Conservation (phyloP, 2,113 vertebrate genomes). For the Scolopax mira region DNA sequence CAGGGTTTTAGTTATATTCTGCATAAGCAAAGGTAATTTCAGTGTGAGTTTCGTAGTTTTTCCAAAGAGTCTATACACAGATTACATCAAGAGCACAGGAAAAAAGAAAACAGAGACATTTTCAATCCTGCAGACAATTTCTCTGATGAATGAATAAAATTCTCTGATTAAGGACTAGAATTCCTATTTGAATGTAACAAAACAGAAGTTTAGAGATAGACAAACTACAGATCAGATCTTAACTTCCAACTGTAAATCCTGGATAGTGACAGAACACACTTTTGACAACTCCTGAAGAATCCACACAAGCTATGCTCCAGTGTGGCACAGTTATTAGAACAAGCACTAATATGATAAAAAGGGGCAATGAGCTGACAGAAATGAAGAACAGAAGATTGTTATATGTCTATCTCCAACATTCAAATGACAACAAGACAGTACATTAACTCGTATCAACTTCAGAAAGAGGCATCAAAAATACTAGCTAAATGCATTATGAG, state of each 20-base stretch:
- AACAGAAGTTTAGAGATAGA: neutral
- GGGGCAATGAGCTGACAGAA: neutral
- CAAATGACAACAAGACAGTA: neutral
- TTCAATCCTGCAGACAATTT: neutral
- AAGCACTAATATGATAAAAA: neutral
- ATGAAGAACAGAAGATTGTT: neutral
- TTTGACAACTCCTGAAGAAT: neutral
- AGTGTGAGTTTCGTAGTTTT: neutral
- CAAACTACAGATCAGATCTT: neutral
- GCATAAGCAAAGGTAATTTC: neutral
- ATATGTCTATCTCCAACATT: neutral
- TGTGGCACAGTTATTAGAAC: neutral
- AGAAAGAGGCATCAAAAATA: neutral
- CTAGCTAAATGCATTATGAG: neutral
- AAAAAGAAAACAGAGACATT: neutral
- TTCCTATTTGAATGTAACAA: neutral
- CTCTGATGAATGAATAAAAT: neutral
- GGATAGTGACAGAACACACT: neutral
- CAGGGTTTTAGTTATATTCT: neutral
- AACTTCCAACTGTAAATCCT: neutral
- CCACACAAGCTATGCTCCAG: neutral
- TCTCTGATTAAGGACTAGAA: neutral
- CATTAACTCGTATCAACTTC: neutral
- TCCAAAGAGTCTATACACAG: neutral
- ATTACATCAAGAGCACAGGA: neutral